Evolutionary conservation across 2,113 vertebrate species (phyloP), one percentile per base, ranked within the genome.

Genomic region (Willisornis vidua): DNA sequence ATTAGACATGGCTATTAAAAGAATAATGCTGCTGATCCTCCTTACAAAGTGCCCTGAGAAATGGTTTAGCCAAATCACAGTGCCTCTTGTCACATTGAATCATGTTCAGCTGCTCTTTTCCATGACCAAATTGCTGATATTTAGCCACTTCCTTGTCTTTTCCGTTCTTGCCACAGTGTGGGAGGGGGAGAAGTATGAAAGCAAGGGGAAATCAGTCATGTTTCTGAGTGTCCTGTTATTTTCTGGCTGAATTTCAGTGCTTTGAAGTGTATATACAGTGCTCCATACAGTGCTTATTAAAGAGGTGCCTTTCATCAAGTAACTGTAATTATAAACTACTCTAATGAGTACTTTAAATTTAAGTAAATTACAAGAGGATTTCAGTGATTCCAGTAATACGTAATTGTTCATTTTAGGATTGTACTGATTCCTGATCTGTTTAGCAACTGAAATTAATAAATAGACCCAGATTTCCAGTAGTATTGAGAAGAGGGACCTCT

Each of bases 1-100:
- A 98, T 99, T 99, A 99, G 98, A 98, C 98, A 99, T 98, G 99
- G 98, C 98, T 99, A 98, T 99, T 99, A 99, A 98, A 78, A 91
- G 98, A 98, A 99, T 98, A 98, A 98, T 98, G 98, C 98, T 95
- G 87, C 96, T 97, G 97, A 98, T 97, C 97, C 96, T 97, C 96
- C 94, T 97, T 96, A 97, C 95, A 95, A 97, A 97, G 97, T 97
- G 94, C 92, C 89, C 90, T 95, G 95, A 96, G 94, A 97, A 97
- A 97, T 96, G 95, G 97, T 97, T 97, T 95, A 97, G 97, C 97
- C 95, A 94, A 97, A 97, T 97, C 97, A 96, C 96, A 95, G 97
- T 91, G 94, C 96, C 95, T 96, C 96, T 91, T 97, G 97, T 98
- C 97, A 98, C 94, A 95, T 84, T 97, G 97, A 97, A 96, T 97